Evolutionary conservation across 2,888 invertebrate species (phyloP).

Genomic region (Andrena minutula): DNA sequence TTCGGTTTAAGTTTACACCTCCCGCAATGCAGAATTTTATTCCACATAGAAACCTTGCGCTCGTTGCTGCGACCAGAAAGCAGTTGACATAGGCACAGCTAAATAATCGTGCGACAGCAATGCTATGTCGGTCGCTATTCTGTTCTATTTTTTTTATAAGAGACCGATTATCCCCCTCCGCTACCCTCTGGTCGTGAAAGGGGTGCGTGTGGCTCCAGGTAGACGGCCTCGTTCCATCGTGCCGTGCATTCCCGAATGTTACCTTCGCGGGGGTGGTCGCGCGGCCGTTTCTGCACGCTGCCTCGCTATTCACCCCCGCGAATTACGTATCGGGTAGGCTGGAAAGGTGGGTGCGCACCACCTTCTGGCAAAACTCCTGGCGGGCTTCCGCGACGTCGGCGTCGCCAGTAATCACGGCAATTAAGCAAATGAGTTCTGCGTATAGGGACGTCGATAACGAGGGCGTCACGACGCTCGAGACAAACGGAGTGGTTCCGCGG

Average conservation of each 20-base stretch:
- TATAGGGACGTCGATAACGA: slow-evolving; percentile 71
- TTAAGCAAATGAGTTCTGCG: slow-evolving; percentile 76
- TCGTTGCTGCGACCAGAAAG: slow-evolving; percentile 1
- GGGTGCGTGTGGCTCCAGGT: slow-evolving; percentile 75
- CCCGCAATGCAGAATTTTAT: slow-evolving; percentile 6
- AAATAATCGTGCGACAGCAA: slow-evolving; percentile 24
- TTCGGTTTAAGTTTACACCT: too few species aligned
- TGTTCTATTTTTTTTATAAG: slow-evolving; percentile 5
- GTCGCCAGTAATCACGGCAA: slow-evolving; percentile 72
- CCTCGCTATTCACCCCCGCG: slow-evolving; percentile 37
- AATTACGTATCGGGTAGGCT: slow-evolving; percentile 59
- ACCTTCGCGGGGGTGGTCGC: slow-evolving; percentile 16
- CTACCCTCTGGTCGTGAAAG: neutral
- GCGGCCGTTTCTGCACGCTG: neutral
- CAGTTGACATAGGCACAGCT: neutral
- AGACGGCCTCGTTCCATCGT: slow-evolving; percentile 68
- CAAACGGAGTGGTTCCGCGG: slow-evolving; percentile 59
- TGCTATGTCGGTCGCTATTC: slow-evolving; percentile 29
- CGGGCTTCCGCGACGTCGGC: slow-evolving; percentile 43
- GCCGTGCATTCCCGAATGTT: slow-evolving; percentile 66
- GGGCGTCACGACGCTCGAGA: slow-evolving; percentile 61
- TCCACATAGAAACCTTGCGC: neutral
- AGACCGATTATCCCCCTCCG: slow-evolving; percentile 37
- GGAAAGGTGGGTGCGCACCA: slow-evolving; percentile 38
- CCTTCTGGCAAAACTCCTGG: slow-evolving; percentile 26